Conservation (phyloP, 2,888 invertebrate species). For the Trichopria drosophilae region DNA sequence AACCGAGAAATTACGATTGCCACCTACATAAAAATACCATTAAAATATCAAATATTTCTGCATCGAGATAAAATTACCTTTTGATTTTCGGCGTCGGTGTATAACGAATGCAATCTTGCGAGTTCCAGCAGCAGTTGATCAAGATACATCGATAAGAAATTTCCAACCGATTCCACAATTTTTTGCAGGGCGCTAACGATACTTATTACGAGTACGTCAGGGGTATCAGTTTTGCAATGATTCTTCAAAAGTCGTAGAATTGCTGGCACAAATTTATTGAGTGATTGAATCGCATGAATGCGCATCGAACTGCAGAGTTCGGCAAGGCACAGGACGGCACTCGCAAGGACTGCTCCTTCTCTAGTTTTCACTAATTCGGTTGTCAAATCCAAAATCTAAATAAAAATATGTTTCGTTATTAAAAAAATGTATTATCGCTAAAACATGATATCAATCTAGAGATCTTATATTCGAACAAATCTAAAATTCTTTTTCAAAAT, state of each 20-base stretch:
- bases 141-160: conserved; percentile 85
- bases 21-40: conserved; percentile 42
- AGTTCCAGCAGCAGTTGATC: conserved; percentile 71
- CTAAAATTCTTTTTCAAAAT: too few species aligned
- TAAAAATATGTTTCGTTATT: background rate
- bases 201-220: conserved; percentile 70
- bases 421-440: background rate
- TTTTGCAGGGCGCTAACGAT: conserved; percentile 79
- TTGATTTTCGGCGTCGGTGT: conserved; percentile 48
- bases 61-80: conserved; percentile 40
- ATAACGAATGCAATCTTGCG: conserved; percentile 60
- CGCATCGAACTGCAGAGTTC: conserved; percentile 77
- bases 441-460: background rate
- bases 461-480: too few species aligned
- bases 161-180: conserved; percentile 77
- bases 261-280: conserved; percentile 81
- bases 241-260: conserved; percentile 68
- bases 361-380: conserved; percentile 66
- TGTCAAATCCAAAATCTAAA: conserved; percentile 67
- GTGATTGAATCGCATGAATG: conserved; percentile 72
- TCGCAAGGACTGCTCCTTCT: conserved; percentile 70
- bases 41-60: conserved; percentile 5
- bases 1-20: conserved; percentile 64
- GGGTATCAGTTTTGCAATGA: conserved; percentile 65
- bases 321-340: conserved; percentile 75